Evolutionary conservation across 1,140 invertebrate species (phyloP), one percentile per base, ranked within the genome.

Genomic region (Cardiocondyla obscurior): DNA sequence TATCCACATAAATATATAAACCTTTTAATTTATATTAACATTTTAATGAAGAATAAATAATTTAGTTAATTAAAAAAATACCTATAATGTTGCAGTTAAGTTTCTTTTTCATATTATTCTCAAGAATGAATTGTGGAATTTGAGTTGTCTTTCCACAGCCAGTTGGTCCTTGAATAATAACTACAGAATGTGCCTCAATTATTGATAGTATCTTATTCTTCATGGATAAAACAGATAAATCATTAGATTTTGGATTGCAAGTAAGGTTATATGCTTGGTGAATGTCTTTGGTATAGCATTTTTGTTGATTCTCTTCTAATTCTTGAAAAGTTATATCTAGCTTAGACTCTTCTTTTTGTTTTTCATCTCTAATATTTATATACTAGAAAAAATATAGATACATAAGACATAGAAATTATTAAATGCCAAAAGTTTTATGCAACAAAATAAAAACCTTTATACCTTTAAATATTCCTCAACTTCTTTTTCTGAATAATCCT

Each of bases 101-200:
- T 28, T 94, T 95, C 12, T 95, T 94, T 14, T 95, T 93, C 58
- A 94, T 95, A 91, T 95, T 96, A 83, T 96, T 93, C 92, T 99
- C 97, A 25, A 99, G 92, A 84, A 99, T 97, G 94, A 97, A 98
- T 91, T 99, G 98, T 0, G 97, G 97, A 7, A 98, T 96, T 95
- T 98, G 97, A 0, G 97, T 98, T 2, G 97, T 97, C 92, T 96
- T 96, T 25, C 96, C 96, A 91, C 95, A 95, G 5, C 98, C 98
- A 7, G 98, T 99, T 81, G 96, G 96, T 30, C 98, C 98, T 93
- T 98, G 96, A 83, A 99, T 97, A 12, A 99, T 96, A 1, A 97
- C 93, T 14, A 97, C 95, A 89, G 96, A 94, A 93, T 97, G 95
- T 1, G 95, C 94, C 42, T 95, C 91, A 10, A 98, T 95, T 55